Base-by-base conservation (phyloP, 2,797 vertebrate genomes). In the Eutrigla gurnardus region DNA sequence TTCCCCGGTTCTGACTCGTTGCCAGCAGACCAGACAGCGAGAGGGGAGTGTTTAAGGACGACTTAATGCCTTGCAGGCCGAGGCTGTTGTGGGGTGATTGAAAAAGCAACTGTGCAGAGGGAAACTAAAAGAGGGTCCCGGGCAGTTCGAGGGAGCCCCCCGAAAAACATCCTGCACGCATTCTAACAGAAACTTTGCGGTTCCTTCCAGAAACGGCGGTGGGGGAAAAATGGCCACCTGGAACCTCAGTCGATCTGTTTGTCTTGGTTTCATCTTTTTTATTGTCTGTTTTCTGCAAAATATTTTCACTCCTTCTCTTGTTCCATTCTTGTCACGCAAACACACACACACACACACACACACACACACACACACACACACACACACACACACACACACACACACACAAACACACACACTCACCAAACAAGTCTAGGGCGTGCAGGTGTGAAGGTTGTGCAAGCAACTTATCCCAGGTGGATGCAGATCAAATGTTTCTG, bases 381-480 rank as follows among this genome's bases (percentile, higher is more conserved):
- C 40, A 7, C 40, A 42, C 3, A 3, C 40, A 42, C 40, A 7
- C 40, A 42, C 40, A 7, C 3, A 53, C 50, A 13, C 50, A 33
- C 4, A 43, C 42, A n/a, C 61, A 18, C 10, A 11, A 65, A 17
- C 46, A 67, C 64, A 59, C 13, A 49, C 43, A 43, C 6, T 42
- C 70, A 7, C 72, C 25, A 68, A 83, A 86, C 79, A 73, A 64
- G 73, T 83, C 85, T 11, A 14, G 64, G 75, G 61, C 58, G 42
- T 52, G 76, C 87, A 91, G 90, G 87, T 92, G 90, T 77, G 81
- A 88, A 69, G 70, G 78, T 89, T 92, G 86, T 86, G 85, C 72
- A 89, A 90, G 86, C 75, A 59, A 65, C 76, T 66, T 82, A 50
- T 71, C 73, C 84, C 89, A 89, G 90, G 89, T 92, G 25, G 25